Base-by-base conservation (phyloP, 2,113 vertebrate species). In the Sceloporus undulatus region DNA sequence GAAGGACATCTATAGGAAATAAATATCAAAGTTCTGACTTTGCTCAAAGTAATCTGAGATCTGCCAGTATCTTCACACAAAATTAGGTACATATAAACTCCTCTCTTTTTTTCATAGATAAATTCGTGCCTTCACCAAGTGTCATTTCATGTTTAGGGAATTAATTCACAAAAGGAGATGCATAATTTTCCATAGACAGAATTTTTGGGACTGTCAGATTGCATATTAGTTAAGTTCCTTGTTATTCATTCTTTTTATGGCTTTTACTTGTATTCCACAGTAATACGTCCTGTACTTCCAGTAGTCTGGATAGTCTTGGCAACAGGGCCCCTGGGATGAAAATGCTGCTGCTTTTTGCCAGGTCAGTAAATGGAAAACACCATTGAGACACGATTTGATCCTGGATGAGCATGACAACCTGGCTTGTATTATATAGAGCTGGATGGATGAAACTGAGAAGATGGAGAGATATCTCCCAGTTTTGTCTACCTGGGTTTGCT, bases 21-120 rank as follows among this genome's bases (percentile, higher is more conserved):
- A 83, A 83, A 83, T 23, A 83, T 70, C 65, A 83, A 83, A 83
- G 81, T 48, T 52, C 65, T 83, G 81, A 83, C 81, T 48, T 83
- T 83, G 65, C 81, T 83, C 65, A 40, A 83, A 83, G 81, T 40
- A 70, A 70, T 83, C 81, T 70, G 25, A 70, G 40, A 52, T 52
- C 14, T 48, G 65, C 65, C 65, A 70, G 70, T 83, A 70, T 29
- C 81, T 83, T 83, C 25, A 83, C 81, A 70, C 81, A 70, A 70
- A 70, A 42, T 25, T 18, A 83, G 23, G 27, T 18, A 83, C 52
- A 40, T 70, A 14, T 65, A 82, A 48, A 68, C 29, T 19, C 9
- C 38, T 4, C 16, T 25, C 4, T n/a, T 48, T 18, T 83, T 83
- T 70, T n/a, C 29, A 40, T 70, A 25, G 21, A 48, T 70, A 48